These are phyloP conservation scores for Morus bassanus DNA, from an alignment of 2,797 vertebrate genomes.

Conservation along the genomic window DNA sequence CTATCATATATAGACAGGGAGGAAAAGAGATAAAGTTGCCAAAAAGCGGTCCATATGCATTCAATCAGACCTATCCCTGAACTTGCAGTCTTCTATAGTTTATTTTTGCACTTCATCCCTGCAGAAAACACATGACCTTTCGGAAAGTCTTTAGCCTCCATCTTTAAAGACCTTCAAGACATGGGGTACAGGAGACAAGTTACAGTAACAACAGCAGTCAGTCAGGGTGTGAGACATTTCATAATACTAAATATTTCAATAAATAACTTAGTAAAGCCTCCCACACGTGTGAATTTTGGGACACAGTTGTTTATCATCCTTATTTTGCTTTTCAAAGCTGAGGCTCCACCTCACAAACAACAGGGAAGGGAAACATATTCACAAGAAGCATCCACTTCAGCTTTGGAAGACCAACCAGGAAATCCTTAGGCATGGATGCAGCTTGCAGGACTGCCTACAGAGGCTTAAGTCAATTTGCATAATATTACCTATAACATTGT, in stretches of 20 bases:
- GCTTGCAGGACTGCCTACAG: background rate
- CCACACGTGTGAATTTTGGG: fast-evolving
- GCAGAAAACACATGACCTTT: background rate
- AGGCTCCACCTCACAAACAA: background rate
- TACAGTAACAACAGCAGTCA: background rate
- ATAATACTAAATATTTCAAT: background rate
- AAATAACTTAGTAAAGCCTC: background rate
- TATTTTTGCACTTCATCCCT: background rate
- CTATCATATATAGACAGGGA: background rate
- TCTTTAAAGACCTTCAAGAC: background rate
- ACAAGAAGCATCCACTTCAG: background rate
- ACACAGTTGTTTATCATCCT: background rate
- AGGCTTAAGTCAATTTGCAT: background rate
- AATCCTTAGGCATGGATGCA: background rate
- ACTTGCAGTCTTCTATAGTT: background rate
- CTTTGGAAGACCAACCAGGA: background rate
- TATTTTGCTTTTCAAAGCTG: background rate
- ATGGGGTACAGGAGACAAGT: background rate
- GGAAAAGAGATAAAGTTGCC: background rate
- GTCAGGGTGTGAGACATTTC: background rate
- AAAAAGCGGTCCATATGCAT: background rate
- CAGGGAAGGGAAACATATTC: background rate
- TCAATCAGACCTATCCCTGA: background rate
- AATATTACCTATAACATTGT: background rate
- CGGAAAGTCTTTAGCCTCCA: background rate